Evolutionary conservation across 2,797 vertebrate genomes (phyloP), one percentile per base, ranked within the genome.

Genomic region (Gymnocypris eckloni): DNA sequence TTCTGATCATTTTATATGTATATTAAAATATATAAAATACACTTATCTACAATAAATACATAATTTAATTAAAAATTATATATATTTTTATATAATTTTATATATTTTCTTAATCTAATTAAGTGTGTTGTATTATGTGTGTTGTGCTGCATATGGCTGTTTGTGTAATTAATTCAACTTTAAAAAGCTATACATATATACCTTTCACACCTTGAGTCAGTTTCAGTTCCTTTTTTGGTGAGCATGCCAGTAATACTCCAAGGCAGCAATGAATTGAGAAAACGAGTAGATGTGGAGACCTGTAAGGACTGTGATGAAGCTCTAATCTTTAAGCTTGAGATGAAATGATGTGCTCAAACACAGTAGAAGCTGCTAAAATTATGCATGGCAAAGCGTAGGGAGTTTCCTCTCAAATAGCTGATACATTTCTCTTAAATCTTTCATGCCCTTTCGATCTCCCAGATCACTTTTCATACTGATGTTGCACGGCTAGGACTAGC

Each of bases 401-500:
- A 91, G 92, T 95, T 96, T 95, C 88, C 43, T 94, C 90, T 93
- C 91, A 91, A 90, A 94, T 93, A 92, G 90, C 92, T 87, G 89
- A 93, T 93, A 92, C 84, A 92, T 90, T 94, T 94, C 93, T 92
- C 89, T 92, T 93, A 89, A 89, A 96, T 94, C 92, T 92, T 95
- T 93, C 92, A 94, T 96, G 93, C 90, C 90, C 85, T 93, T 96
- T 95, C 93, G 88, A 94, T 94, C 90, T 88, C 88, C 85, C 88
- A 82, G 94, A 92, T 95, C 83, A 87, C 92, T 87, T 94, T 95
- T 95, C 94, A 95, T 92, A 92, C 88, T 86, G 88, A 91, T 85
- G 89, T 91, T 82, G 91, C 79, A 88, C 59, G 86, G 91, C 90
- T 90, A 92, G 91, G 90, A 93, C 92, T 90, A 88, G 83, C 92